Evolutionary conservation across 2,888 invertebrate genomes (phyloP).

Genomic region (Apodemia zela): DNA sequence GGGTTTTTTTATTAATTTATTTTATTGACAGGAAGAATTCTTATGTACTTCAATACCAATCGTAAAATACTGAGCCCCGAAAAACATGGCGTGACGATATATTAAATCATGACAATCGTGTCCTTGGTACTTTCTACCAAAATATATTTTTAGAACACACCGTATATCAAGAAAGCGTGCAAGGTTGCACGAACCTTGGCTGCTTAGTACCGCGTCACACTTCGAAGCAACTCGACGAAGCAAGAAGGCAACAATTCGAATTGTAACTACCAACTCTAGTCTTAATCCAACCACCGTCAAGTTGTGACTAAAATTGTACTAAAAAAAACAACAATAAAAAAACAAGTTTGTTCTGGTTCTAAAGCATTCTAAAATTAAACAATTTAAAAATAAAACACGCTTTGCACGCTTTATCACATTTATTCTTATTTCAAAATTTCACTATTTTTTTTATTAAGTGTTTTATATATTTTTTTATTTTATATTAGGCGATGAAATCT

Average conservation of each 20-base stretch:
- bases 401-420: slow-evolving; percentile 31
- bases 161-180: slow-evolving; percentile 46
- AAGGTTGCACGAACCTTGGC: slow-evolving; percentile 40
- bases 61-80: not conserved
- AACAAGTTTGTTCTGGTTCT: slow-evolving; percentile 35
- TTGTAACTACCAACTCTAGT: slow-evolving; percentile 39
- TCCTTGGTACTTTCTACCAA: slow-evolving; percentile 1
- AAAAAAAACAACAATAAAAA: slow-evolving; percentile 31
- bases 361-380: slow-evolving; percentile 30
- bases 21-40: not conserved
- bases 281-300: slow-evolving; percentile 36
- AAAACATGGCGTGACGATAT: slow-evolving; percentile 4
- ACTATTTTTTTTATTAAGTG: slow-evolving; percentile 16
- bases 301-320: slow-evolving; percentile 41
- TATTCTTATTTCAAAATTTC: slow-evolving; percentile 13
- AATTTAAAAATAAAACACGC: slow-evolving; percentile 30
- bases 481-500: not conserved
- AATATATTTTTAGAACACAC: slow-evolving; percentile 29
- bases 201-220: slow-evolving; percentile 47
- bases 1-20: too few species aligned
- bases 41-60: not conserved
- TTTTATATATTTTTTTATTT: slow-evolving; percentile 1
- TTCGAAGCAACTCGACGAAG: slow-evolving; percentile 35
- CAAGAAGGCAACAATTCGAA: slow-evolving; percentile 33
- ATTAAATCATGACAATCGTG: slow-evolving; percentile 9